A percentile compares a stretch with the other conserved stretches of the same genome.
phyloP scores from a whole-genome alignment of 2,113 vertebrate species.

The Grallaria varia region DNA sequence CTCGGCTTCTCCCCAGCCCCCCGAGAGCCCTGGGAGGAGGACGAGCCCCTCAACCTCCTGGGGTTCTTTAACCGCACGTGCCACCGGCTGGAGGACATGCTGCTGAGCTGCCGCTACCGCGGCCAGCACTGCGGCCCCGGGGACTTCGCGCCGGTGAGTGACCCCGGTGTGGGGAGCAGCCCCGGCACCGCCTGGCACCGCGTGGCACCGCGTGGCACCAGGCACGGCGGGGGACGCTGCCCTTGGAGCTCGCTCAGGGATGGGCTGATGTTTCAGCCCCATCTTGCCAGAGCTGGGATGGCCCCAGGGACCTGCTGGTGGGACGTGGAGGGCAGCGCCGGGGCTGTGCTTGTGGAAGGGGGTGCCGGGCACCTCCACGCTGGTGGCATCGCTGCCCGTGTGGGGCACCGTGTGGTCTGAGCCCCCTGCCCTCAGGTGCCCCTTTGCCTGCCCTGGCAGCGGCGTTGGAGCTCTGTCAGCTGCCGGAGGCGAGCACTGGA shows the following conservation, averaged over 20 bases:
- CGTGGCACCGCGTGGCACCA: background rate
- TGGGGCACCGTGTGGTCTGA: rapidly evolving
- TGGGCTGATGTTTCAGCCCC: background rate
- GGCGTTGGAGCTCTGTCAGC: rapidly evolving
- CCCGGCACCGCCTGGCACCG: background rate
- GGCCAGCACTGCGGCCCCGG: slow-evolving; percentile 83
- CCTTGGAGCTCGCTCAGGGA: background rate
- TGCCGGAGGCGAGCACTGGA: background rate
- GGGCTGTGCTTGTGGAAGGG: background rate
- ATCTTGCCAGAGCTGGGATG: background rate
- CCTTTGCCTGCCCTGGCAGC: background rate
- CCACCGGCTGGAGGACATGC: slow-evolving; percentile 91
- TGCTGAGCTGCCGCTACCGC: slow-evolving; percentile 88
- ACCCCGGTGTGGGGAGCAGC: background rate
- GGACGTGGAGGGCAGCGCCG: rapidly evolving
- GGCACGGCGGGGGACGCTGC: background rate
- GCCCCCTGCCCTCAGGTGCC: rapidly evolving
- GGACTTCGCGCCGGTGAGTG: slow-evolving; percentile 89
- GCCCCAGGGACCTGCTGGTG: rapidly evolving
- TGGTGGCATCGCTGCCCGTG: rapidly evolving
- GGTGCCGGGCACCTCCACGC: background rate
- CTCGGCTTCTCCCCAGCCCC: slow-evolving; percentile 81
- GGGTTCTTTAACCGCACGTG: slow-evolving; percentile 89
- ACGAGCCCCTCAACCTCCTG: slow-evolving; percentile 79
- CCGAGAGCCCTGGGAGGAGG: slow-evolving; percentile 36